Evolutionary conservation across 2,113 vertebrate genomes (phyloP).

Genomic region (Brienomyrus brachyistius): DNA sequence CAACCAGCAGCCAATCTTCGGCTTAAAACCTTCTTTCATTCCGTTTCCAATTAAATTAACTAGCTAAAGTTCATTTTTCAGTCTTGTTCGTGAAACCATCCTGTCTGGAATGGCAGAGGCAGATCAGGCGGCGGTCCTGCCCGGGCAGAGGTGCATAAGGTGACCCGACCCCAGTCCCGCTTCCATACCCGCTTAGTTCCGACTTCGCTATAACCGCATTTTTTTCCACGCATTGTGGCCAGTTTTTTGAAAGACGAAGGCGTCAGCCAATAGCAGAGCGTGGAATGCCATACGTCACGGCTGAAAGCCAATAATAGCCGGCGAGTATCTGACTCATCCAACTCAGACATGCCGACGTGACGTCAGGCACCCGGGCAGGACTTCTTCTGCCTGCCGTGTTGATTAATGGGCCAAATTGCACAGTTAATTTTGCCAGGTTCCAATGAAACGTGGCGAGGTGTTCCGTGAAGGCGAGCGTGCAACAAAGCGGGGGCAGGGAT

Average conservation of each 20-base stretch:
- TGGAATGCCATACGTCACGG: neutral
- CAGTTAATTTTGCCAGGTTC: neutral
- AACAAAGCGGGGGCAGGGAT: neutral
- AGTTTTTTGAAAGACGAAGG: conserved; percentile 22
- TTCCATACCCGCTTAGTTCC: neutral
- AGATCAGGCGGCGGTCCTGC: conserved; percentile 13
- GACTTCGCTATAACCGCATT: neutral
- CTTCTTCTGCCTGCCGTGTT: neutral
- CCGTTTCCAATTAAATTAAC: neutral
- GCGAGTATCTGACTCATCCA: neutral
- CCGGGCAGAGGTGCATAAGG: conserved; percentile 25
- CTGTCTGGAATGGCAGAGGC: conserved; percentile 20
- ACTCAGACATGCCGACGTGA: conserved; percentile 16
- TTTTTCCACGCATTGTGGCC: conserved; percentile 14
- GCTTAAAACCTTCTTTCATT: neutral
- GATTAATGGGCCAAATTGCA: neutral
- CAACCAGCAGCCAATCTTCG: neutral
- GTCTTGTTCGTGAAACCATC: conserved; percentile 51
- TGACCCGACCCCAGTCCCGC: neutral
- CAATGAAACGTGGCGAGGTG: neutral
- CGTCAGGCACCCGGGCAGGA: neutral
- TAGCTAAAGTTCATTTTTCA: conserved; percentile 39
- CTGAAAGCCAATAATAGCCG: conserved; percentile 34
- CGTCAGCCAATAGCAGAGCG: conserved; percentile 38
- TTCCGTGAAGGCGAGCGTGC: neutral